A percentile compares a stretch with the other conserved stretches of the same genome.
Conservation (phyloP, 2,113 vertebrate genomes). For the Crypturellus undulatus region DNA sequence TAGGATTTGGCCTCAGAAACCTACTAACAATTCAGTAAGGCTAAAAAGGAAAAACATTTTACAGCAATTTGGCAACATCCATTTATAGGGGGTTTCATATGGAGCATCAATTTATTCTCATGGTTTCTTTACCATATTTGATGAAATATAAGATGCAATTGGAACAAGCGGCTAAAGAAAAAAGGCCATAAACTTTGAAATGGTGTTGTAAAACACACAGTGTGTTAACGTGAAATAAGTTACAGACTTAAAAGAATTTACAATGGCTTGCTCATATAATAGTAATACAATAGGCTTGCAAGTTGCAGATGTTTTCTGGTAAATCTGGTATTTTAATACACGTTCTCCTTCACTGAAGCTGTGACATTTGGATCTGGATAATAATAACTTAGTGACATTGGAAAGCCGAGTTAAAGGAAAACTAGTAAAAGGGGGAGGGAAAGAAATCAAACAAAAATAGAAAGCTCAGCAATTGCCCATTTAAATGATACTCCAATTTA, state of each 20-base stretch:
- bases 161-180: constrained; percentile 74
- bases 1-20: constrained; percentile 84
- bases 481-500: not conserved
- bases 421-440: not conserved
- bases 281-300: constrained; percentile 25
- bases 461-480: not conserved
- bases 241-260: constrained; percentile 67
- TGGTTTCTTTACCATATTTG: constrained; percentile 84
- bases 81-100: constrained; percentile 72
- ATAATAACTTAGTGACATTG: constrained; percentile 35
- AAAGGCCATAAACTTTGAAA: constrained; percentile 77
- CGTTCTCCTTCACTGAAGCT: constrained; percentile 35
- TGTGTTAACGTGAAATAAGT: constrained; percentile 68
- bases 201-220: constrained; percentile 68
- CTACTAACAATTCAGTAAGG: constrained; percentile 77
- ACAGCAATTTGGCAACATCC: constrained; percentile 78
- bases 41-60: constrained; percentile 87
- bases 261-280: constrained; percentile 40
- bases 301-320: constrained; percentile 60
- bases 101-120: constrained; percentile 83
- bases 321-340: constrained; percentile 63
- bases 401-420: constrained; percentile 35
- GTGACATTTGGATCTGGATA: constrained; percentile 47
- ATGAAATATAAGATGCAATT: constrained; percentile 79
- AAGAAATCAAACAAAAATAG: constrained; percentile 14